Base-by-base conservation (phyloP, 2,797 vertebrate genomes). In the Coilia nasus region DNA sequence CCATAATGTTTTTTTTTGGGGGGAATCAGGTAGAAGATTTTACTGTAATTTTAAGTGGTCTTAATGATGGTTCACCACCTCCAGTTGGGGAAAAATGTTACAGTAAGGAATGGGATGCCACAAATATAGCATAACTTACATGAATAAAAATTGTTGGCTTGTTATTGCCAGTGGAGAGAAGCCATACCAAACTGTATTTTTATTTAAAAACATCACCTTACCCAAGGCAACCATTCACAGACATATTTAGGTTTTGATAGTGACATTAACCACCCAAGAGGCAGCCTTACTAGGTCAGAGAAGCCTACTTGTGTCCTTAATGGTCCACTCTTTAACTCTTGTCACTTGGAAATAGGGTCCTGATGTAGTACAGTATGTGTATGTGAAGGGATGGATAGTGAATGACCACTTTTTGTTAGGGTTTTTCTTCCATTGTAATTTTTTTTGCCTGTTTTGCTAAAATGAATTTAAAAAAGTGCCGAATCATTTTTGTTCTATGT, bases 1-100 rank as follows among this genome's bases (percentile, higher is more conserved):
- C 67, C 31, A 28, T 7, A 25, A 71, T 17, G 31, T 75, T 17
- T 31, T 75, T 41, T 67, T 31, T 28, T 31, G 15, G 31, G 50
- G 50, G 50, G 31, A 41, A 78, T 78, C 7, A 41, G 17, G 31
- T 78, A 17, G 71, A 44, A 78, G 35, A 78, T 78, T 31, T 44
- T 78, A 78, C 71, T 17, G 19, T 78, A 78, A 78, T 78, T 78
- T 19, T 41, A 78, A 78, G 71, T 78, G 71, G 35, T 78, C 71
- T 78, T 78, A 78, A 41, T n/a, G 71, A 44, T 75, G 67, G 28
- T 41, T 28, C 67, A 75, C 12, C 67, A 44, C 44, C 71, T 78
- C 5, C 71, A 78, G 31, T 44, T 35, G 71, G 7, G 41, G 21
- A 41, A 71, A 78, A 78, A 78, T 78, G 71, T 44, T 78, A 54